Percentiles rank a stretch among this genome's conserved stretches.
These are phyloP conservation scores for Littorina saxatilis DNA, from an alignment of 1,140 invertebrate species.

Conservation along the genomic window DNA sequence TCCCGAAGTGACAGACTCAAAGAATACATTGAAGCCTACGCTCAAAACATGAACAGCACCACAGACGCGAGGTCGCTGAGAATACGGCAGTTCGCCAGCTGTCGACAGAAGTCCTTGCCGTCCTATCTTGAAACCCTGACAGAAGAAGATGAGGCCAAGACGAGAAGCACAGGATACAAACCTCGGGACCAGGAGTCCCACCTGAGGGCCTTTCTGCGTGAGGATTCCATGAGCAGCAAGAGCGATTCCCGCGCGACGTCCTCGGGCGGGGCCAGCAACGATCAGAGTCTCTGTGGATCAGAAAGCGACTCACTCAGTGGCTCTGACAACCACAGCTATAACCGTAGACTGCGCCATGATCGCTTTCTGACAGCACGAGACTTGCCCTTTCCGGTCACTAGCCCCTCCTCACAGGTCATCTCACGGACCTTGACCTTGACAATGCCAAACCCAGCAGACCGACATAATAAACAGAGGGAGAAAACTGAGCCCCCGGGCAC, in stretches of 20 bases:
- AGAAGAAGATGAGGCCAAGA: constrained; percentile 64
- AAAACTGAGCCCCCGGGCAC: background rate
- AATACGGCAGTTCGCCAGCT: constrained; percentile 58
- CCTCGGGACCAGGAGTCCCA: constrained; percentile 34
- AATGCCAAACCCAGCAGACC: constrained; percentile 1
- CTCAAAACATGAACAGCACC: background rate
- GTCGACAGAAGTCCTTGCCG: constrained; percentile 67
- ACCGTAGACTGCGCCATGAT: background rate
- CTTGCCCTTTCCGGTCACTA: background rate
- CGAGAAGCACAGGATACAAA: constrained; percentile 46
- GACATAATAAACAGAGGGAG: too few relatives aligned
- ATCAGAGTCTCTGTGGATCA: constrained; percentile 25
- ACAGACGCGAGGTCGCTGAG: constrained; percentile 20
- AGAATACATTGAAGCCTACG: constrained; percentile 39
- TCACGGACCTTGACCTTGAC: constrained; percentile 10
- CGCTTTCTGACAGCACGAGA: too few relatives aligned
- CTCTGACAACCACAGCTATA: background rate
- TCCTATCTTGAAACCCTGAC: constrained; percentile 65
- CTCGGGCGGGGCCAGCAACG: constrained; percentile 19
- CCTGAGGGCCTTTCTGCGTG: constrained; percentile 30
- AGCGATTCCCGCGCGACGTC: constrained; percentile 1
- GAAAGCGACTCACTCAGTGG: constrained; percentile 30
- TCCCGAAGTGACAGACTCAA: constrained; percentile 24
- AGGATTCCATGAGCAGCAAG: constrained; percentile 13
- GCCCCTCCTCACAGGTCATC: background rate